A percentile compares a stretch with the other conserved stretches of the same genome.
Evolutionary conservation across 2,888 invertebrate species (phyloP).

Genomic region (Caenorhabditis parvicauda): DNA sequence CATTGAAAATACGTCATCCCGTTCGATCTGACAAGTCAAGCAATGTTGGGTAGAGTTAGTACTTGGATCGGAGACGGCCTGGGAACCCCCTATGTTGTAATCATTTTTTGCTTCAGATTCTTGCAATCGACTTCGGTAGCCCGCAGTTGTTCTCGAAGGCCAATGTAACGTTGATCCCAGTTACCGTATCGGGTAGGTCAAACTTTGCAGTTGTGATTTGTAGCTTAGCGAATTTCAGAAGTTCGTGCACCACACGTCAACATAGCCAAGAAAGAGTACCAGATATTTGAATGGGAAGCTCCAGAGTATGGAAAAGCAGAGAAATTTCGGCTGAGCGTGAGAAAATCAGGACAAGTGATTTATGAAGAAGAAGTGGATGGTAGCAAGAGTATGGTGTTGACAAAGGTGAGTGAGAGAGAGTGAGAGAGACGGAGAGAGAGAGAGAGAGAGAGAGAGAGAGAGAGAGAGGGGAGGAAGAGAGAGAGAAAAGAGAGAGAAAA

Average conservation of each 20-base stretch:
- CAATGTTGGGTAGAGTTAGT: too few relatives aligned
- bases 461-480: too few relatives aligned
- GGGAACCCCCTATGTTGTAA: not conserved
- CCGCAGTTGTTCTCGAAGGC: constrained; percentile 55
- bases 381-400: constrained; percentile 42
- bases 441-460: not conserved
- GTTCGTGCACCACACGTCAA: constrained; percentile 51
- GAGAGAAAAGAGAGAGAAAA: not conserved
- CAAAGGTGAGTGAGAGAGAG: constrained; percentile 20
- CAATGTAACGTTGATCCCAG: constrained; percentile 56
- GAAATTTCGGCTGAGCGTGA: constrained; percentile 36
- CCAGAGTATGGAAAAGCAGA: constrained; percentile 53
- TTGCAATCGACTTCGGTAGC: constrained; percentile 60
- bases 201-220: not conserved
- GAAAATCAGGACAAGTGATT: constrained; percentile 17
- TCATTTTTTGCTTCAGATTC: constrained; percentile 22
- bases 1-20: too few relatives aligned
- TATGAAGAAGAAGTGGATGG: constrained; percentile 42
- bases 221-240: constrained; percentile 15
- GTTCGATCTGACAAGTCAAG: too few relatives aligned
- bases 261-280: constrained; percentile 56
- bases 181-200: constrained; percentile 54
- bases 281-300: constrained; percentile 60
- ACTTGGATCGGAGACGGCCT: too few relatives aligned
- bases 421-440: not conserved